A percentile compares a stretch with the other conserved stretches of the same genome.
Conservation (phyloP, 2,888 invertebrate species). For the Dasysyrphus albostriatus region DNA sequence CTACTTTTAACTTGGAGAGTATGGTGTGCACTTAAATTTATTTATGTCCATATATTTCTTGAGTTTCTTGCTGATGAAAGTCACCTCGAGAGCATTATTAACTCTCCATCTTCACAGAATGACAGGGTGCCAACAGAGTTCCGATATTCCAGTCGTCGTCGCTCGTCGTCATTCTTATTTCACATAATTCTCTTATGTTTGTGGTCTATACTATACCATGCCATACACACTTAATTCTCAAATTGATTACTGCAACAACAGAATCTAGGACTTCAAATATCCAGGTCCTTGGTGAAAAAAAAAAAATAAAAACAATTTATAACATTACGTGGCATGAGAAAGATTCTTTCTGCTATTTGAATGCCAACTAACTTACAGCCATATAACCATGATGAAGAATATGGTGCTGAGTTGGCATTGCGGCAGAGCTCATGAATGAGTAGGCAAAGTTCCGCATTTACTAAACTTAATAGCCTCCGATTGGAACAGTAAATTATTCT, state of each 20-base stretch:
- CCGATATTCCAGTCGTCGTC: constrained; percentile 16
- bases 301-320: constrained; percentile 17
- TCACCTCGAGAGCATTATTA: constrained; percentile 56
- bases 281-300: neutral
- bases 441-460: constrained; percentile 67
- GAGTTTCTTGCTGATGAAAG: constrained; percentile 37
- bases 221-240: constrained; percentile 56
- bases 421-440: constrained; percentile 48
- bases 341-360: constrained; percentile 8
- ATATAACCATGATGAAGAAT: neutral
- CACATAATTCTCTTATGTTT: constrained; percentile 13
- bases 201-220: neutral
- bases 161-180: neutral
- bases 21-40: constrained; percentile 32
- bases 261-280: constrained; percentile 13
- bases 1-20: neutral
- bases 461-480: constrained; percentile 61
- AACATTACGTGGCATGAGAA: constrained; percentile 14
- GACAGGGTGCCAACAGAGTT: constrained; percentile 45
- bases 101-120: constrained; percentile 27
- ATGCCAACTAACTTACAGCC: constrained; percentile 3
- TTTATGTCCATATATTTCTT: constrained; percentile 20
- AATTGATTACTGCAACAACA: constrained; percentile 64
- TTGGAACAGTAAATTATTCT: constrained; percentile 65
- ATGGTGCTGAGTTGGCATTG: constrained; percentile 24